Base-by-base conservation (phyloP, 2,888 invertebrate species). In the Noctuana brunneofusca region DNA sequence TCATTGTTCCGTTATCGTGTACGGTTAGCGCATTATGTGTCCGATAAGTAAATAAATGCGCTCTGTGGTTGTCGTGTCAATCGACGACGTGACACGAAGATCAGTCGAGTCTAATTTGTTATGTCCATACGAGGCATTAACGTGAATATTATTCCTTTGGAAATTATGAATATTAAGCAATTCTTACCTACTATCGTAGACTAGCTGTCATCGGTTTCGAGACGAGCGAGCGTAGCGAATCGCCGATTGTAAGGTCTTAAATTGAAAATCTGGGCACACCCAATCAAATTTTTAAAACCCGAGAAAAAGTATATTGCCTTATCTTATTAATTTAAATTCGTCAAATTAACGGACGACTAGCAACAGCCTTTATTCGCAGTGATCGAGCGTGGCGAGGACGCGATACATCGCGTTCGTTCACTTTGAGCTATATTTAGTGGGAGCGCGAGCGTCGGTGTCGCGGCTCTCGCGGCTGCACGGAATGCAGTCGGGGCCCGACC, bases 1-100 rank as follows among this genome's bases (percentile, higher is more conserved):
- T 84, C 86, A 89, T 89, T 88, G 89, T 89, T 83, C 86, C 83
- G 84, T 89, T 89, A 89, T 90, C 89, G 78, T 73, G 75, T 83
- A 81, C 83, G 84, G 86, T 84, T 86, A 83, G 82, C 83, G 83
- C 84, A 84, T 88, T 87, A 86, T 82, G 75, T 79, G 81, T 74
- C 83, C 84, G 89, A 89, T 89, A 89, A 89, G 86, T 83, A 88
- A 87, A 89, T 82, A 87, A 83, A 84, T 81, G 80, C 64, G 41
- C 41, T 41, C 41, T 50, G 49, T 41, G n/a, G n/a, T n/a, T 41
- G 35, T 27, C 59, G 59, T 43, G 53, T 53, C 59, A 22, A 38
- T 58, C 48, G 60, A 2, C 46, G 35, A 16, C 41, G 46, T 60
- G 46, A 60, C 55, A 48, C 55, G 60, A 48, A 48, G 48, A 55